These are phyloP conservation scores for Mionectes macconnelli DNA, from an alignment of 2,113 vertebrate species.

Conservation along the genomic window DNA sequence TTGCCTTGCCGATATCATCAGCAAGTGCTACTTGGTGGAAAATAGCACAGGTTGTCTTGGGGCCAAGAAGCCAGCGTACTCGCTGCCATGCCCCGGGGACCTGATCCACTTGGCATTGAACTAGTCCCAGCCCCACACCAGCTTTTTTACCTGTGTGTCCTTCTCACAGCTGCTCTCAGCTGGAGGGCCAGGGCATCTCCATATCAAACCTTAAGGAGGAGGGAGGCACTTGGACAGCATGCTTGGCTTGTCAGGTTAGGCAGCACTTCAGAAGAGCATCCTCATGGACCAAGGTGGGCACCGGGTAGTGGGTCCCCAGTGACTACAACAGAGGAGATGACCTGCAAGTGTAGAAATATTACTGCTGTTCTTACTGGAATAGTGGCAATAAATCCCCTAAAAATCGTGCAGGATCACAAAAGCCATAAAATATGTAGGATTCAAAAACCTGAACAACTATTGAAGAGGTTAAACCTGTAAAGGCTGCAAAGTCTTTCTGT, in stretches of 20 bases:
- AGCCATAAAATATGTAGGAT: neutral
- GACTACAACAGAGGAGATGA: neutral
- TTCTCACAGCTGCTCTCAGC: neutral
- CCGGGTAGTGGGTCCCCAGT: neutral
- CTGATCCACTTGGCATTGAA: neutral
- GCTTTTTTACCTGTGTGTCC: neutral
- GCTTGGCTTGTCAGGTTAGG: neutral
- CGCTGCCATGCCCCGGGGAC: neutral
- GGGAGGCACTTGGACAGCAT: neutral
- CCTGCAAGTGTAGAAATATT: neutral
- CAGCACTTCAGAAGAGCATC: neutral
- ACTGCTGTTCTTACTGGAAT: neutral
- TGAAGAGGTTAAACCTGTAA: neutral
- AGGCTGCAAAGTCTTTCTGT: neutral
- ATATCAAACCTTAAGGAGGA: neutral
- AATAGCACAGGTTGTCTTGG: neutral
- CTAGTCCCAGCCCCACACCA: neutral
- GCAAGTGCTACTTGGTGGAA: conserved; percentile 37
- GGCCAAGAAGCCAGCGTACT: conserved; percentile 2
- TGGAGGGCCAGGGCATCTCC: neutral
- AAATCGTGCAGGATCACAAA: neutral
- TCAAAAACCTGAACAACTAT: neutral
- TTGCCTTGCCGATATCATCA: conserved; percentile 38
- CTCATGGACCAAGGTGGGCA: neutral
- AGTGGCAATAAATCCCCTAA: neutral